Conservation (phyloP, 1,140 invertebrate species). For the Drosophila santomea region DNA sequence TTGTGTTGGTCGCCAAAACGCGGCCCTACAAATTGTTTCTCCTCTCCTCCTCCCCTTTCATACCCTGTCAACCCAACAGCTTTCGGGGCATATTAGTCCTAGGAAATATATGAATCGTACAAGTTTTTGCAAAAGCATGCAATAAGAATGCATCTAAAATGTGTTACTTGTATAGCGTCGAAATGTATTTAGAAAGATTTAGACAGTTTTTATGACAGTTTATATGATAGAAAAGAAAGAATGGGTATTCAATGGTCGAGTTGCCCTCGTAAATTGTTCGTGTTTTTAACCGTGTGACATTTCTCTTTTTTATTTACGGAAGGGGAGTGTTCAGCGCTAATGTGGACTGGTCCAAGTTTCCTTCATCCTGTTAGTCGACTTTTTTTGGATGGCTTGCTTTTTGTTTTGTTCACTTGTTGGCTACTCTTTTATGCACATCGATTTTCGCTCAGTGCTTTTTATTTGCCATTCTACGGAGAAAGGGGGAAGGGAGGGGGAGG, state of each 20-base stretch:
- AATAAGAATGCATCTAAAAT: too few relatives aligned
- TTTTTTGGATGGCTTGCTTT: constrained; percentile 27
- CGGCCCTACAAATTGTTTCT: constrained; percentile 48
- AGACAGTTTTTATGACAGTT: too few relatives aligned
- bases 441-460: constrained; percentile 83
- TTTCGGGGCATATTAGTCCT: not conserved
- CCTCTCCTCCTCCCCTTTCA: not conserved
- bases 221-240: not conserved
- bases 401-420: constrained; percentile 67
- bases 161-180: too few relatives aligned
- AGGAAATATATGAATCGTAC: not conserved
- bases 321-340: constrained; percentile 44
- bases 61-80: constrained; percentile 4
- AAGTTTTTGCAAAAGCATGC: too few relatives aligned
- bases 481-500: constrained; percentile 1
- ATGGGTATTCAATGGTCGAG: not conserved
- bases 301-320: constrained; percentile 44
- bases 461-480: constrained; percentile 49
- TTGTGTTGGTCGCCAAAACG: constrained; percentile 68
- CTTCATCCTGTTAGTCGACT: constrained; percentile 9
- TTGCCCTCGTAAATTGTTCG: not conserved
- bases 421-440: constrained; percentile 82
- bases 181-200: not conserved
- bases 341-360: constrained; percentile 57
- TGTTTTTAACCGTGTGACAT: constrained; percentile 53